Percentiles rank a stretch among this genome's conserved stretches.
Conservation (phyloP, 2,888 invertebrate species). For the Pristionchus arcanus region DNA sequence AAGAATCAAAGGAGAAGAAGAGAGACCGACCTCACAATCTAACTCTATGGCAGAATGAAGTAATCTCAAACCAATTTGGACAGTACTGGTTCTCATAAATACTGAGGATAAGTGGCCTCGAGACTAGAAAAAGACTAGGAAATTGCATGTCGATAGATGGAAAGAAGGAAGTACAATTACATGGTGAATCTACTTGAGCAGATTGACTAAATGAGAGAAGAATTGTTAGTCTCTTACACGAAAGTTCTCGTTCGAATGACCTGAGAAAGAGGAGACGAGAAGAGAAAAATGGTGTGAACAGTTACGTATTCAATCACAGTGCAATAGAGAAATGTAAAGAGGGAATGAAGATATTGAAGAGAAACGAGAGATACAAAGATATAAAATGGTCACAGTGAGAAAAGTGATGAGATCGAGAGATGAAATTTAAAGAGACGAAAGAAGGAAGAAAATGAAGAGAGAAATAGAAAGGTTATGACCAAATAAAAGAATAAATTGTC, state of each 20-base stretch:
- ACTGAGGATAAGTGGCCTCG: neutral
- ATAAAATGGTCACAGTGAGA: constrained; percentile 23
- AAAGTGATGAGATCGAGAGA: constrained; percentile 33
- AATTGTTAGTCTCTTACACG: neutral
- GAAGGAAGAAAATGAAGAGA: neutral
- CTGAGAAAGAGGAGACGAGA: neutral
- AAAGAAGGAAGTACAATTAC: constrained; percentile 8
- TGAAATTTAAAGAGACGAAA: constrained; percentile 3
- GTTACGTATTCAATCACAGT: neutral
- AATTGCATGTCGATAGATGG: neutral
- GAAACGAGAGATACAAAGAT: constrained; percentile 21
- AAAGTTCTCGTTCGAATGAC: neutral
- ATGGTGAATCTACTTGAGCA: neutral
- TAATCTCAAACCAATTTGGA: neutral
- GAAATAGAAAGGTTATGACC: neutral
- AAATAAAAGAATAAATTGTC: constrained; percentile 23
- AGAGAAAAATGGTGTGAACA: neutral
- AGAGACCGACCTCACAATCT: neutral
- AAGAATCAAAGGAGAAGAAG: neutral
- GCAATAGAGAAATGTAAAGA: neutral
- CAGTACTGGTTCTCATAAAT: neutral
- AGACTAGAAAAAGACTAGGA: neutral
- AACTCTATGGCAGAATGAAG: neutral
- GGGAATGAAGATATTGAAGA: neutral
- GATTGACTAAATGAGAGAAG: neutral